Percentiles rank a stretch among this genome's conserved stretches.
Evolutionary conservation across 2,888 invertebrate species (phyloP).

Genomic region (Limnephilus rhombicus): DNA sequence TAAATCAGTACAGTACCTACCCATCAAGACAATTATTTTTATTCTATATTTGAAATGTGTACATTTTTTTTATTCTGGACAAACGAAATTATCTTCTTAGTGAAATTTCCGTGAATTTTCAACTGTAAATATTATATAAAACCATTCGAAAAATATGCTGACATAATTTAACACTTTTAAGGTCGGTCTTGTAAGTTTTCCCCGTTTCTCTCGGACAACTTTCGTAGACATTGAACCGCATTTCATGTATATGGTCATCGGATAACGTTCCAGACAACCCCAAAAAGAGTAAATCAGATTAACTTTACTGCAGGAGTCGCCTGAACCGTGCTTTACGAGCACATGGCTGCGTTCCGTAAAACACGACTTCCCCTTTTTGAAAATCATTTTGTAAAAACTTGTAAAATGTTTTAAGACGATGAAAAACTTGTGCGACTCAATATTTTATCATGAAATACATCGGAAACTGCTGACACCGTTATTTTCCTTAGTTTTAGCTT

Average conservation of each 20-base stretch:
- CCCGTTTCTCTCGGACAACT: neutral
- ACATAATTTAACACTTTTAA: neutral
- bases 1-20: too few species aligned
- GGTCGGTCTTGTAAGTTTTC: neutral
- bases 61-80: too few species aligned
- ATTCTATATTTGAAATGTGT: too few species aligned
- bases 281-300: slow-evolving; percentile 22
- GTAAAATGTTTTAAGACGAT: neutral
- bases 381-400: neutral
- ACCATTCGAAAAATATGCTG: neutral
- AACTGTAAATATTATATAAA: too few species aligned
- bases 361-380: neutral
- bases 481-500: neutral
- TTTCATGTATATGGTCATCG: neutral
- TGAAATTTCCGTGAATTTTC: too few species aligned
- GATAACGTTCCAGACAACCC: neutral
- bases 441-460: neutral
- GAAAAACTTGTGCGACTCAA: neutral
- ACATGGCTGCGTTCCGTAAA: neutral
- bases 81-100: too few species aligned
- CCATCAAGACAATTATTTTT: too few species aligned
- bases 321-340: neutral
- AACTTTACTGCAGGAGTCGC: slow-evolving; percentile 4
- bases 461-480: neutral
- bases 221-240: neutral